Evolutionary conservation across 23 tunicate genomes (phyloP), one percentile per base, ranked within the genome.

Genomic region (Ciona savignyi): DNA sequence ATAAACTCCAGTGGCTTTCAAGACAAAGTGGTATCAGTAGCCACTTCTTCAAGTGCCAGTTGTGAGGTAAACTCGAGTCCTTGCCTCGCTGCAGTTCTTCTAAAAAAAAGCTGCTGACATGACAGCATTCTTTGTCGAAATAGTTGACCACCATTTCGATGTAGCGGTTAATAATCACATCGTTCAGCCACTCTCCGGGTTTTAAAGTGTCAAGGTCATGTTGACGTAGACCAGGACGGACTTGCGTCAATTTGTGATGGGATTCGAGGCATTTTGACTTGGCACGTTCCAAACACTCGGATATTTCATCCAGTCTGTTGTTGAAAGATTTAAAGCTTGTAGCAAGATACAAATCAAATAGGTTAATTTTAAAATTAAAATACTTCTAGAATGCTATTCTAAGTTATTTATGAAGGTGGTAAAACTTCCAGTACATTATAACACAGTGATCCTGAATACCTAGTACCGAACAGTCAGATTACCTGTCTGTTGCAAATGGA

Each of bases 161-260:
- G 70, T 90, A 90, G 49, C 73, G 65, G 74, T 90, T 90, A 68
- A 90, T 79, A 23, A 90, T 78, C 27, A 90, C 85, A 67, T 90
- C 97, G 65, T 90, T 90, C 1, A 90, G 73, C 97, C 97, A 90
- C 42, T 90, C 73, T 32, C 75, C 89, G 0, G 84, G 80, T 2
- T 78, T 35, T 32, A 90, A 73, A 0, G 97, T 90, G 4, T 74
- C 74, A 0, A 90, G 62, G 35, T 90, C 97, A 26, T 25, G 20
- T 33, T 48, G 29, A 26, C 86, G 63, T 51, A 88, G 34, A 30
- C 96, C 96, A 26, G 96, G 96, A 27, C 69, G 72, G 29, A 88
- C 66, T 81, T 88, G 87, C 56, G 60, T 29, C 0, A 35, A 26
- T 64, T 67, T 51, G 35, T 30, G 3, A 33, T 32, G 22, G 1